Conservation (phyloP, 2,113 vertebrate genomes). For the Toxotes chatareus region DNA sequence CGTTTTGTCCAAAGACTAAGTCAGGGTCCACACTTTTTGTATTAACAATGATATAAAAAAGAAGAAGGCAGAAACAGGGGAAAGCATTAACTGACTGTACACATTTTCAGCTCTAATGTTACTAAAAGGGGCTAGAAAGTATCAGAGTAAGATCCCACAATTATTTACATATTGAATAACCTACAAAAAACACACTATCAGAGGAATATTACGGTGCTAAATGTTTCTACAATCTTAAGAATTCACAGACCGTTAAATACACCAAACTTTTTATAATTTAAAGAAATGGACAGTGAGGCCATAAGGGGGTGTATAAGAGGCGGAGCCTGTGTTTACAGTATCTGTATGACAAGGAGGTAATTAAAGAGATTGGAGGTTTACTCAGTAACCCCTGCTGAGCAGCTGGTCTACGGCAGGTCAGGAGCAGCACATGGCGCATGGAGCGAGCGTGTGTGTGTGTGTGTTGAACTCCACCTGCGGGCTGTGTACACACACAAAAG, state of each 20-base stretch:
- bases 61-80: not conserved
- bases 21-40: not conserved
- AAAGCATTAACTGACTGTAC: not conserved
- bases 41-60: not conserved
- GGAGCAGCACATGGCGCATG: constrained; percentile 80
- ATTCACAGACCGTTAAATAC: not conserved
- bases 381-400: constrained; percentile 80
- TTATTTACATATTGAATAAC: not conserved
- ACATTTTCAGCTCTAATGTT: not conserved
- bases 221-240: not conserved
- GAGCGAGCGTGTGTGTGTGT: constrained; percentile 28
- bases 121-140: not conserved
- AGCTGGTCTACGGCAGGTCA: constrained; percentile 82
- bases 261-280: not conserved
- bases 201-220: not conserved
- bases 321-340: constrained; percentile 37
- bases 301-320: not conserved
- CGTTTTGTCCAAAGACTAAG: not conserved
- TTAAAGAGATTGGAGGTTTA: constrained; percentile 83
- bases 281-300: constrained; percentile 10
- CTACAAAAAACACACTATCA: not conserved
- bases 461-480: constrained; percentile 78
- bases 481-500: constrained; percentile 81
- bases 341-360: constrained; percentile 73
- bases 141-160: not conserved